Base-by-base conservation (phyloP, 2,797 vertebrate genomes). In the Channallabes apus region DNA sequence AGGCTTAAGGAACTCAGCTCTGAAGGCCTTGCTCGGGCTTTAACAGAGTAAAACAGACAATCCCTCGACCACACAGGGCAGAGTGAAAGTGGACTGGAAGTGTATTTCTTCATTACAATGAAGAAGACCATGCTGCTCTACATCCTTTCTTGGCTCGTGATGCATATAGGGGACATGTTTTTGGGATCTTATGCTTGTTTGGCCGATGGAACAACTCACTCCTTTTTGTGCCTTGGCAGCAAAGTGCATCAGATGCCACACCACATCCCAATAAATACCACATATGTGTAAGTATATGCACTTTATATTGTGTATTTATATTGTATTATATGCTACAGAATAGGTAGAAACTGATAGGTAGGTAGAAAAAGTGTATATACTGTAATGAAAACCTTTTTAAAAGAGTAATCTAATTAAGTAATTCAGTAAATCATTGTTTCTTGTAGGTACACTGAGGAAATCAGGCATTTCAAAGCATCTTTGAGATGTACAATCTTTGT, bases 211-310 rank as follows among this genome's bases (percentile, higher is more conserved):
- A 84, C 82, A 6, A 84, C 79, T 58, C n/a, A 88, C 41, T 84
- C 32, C 51, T 88, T 89, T 76, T 76, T 88, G 24, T 91, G 91
- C 75, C 17, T 84, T 58, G 89, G 89, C n/a, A 88, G 62, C 58
- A 85, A 80, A 59, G 82, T 92, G 4, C 61, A 82, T 27, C 85
- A 88, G 82, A 84, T 91, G 68, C 87, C 91, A 22, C 20, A 38
- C 32, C 51, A 62, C 24, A 88, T 90, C 54, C 87, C 87, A 12
- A 85, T 84, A 85, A 89, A 90, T 64, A 90, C 87, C 71, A 89
- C 83, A 32, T 80, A 83, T 20, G 71, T 90, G 89, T 91, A 54
- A 89, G 90, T 89, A 89, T 75, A 83, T 59, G 29, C 56, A 73
- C n/a, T 65, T 80, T 65, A 46, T 46, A 65, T n/a, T 41, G 32